Evolutionary conservation across 2,888 invertebrate species (phyloP), one percentile per base, ranked within the genome.

Genomic region (Brenthis daphne): DNA sequence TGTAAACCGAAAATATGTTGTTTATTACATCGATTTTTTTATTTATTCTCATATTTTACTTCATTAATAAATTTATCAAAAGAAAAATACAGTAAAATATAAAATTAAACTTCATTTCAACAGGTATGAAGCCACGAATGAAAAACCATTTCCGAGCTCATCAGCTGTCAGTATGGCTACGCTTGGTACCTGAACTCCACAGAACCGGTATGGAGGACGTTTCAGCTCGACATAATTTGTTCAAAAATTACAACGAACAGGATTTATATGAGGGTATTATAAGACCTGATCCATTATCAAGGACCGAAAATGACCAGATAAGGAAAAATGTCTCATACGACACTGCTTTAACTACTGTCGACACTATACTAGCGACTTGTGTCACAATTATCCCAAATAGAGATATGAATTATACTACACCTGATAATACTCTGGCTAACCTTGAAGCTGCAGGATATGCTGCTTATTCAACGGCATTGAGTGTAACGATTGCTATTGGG

Each of bases 141-240:
- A 97, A 97, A 84, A 98, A 98, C 85, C 98, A 98, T 91, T 99
- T 97, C 90, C 94, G 98, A 61, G 98, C 98, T 1, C 98, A 98
- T 88, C 98, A 98, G 84, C 94, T 99, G 63, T 98, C 98, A 58
- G 97, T 99, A 57, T 99, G 99, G 99, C 90, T 98, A 11, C 96
- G 98, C 6, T 94, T 99, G 8, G 97, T 99, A 58, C 99, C 99
- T 0, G 98, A 98, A 85, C 94, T 97, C 0, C 97, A 97, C 84
- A 93, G 97, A 65, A 96, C 97, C 0, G 97, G 97, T 4, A 97
- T 97, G 97, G 97, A 97, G 80, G 97, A 97, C 85, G 97, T 97
- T 11, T 96, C 96, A 56, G 96, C 96, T 1, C 93, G 96, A 58
- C 97, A 98, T 90, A 98, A 98, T 88, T 94, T 98, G 75, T 97